Base-by-base conservation (phyloP, 2,113 vertebrate species). In the Tylochromis polylepis region DNA sequence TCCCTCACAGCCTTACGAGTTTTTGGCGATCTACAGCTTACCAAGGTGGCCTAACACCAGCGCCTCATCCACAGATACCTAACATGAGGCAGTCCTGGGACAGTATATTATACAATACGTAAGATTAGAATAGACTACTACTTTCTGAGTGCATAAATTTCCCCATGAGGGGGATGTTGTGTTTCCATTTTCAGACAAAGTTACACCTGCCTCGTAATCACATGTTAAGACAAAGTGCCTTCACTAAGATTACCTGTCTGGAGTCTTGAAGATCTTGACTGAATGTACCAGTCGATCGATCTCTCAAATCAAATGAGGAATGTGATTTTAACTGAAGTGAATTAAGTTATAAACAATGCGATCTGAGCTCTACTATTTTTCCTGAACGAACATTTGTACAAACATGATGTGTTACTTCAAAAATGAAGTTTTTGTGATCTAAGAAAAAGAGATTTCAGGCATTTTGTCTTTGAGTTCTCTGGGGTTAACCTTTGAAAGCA, bases 1-100 rank as follows among this genome's bases (percentile, higher is more conserved):
- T 95, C 96, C 67, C 96, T 98, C 92, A 98, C 97, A 11, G 92
- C 96, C 89, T 94, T 98, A 86, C 93, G 94, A 34, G 96, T 98
- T 87, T 94, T 95, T 41, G 98, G 98, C 56, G 98, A 98, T 65
- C 87, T 98, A 83, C 96, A 96, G 89, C 97, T 98, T 92, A 98
- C 97, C 77, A 98, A 98, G 95, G 97, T 98, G 92, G 97, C 97
- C 90, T 98, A 95, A 96, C 81, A 75, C 46, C 92, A 31, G 78
- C 15, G 1, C 15, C 57, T 46, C 6, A 6, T 55, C 5, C 27
- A 6, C 79, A 56, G 6, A 53, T 3, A 15, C 22, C 59, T 18
- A 10, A 56, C 18, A 9, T 3, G 15, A 83, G 34, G 72, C 65
- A 12, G 31, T 46, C 81, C 34, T 16, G 62, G 79, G 91, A 86